Evolutionary conservation across 2,888 invertebrate species (phyloP).

Genomic region (Sarcophaga rosellei): DNA sequence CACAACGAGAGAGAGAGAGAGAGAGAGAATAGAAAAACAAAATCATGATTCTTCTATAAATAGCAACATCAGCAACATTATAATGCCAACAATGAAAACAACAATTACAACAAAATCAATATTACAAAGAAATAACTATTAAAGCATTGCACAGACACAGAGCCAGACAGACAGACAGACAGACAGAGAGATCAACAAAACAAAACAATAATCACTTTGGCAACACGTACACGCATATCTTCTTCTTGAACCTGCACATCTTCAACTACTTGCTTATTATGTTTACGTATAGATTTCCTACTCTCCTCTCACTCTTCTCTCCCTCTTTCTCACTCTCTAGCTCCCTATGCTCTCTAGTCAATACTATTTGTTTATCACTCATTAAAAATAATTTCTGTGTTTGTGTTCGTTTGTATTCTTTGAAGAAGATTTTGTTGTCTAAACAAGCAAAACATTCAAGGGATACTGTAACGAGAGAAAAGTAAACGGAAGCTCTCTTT

Average conservation of each 20-base stretch:
- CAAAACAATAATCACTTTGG: constrained; percentile 62
- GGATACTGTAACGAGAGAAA: too few relatives aligned
- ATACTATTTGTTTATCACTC: too few relatives aligned
- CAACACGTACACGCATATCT: constrained; percentile 60
- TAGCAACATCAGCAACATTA: neutral
- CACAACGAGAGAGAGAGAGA: constrained; percentile 11
- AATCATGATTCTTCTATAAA: neutral
- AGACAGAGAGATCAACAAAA: neutral
- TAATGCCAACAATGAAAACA: neutral
- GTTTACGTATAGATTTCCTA: too few relatives aligned
- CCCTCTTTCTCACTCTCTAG: too few relatives aligned
- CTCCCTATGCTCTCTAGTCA: too few relatives aligned
- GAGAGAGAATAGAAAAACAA: neutral
- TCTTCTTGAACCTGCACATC: constrained; percentile 38
- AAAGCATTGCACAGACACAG: neutral
- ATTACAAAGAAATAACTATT: neutral
- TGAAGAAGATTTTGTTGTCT: too few relatives aligned
- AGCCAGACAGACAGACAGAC: constrained; percentile 30
- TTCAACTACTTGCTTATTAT: neutral
- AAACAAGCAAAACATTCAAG: too few relatives aligned
- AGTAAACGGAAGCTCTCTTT: too few relatives aligned
- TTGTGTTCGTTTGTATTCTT: too few relatives aligned
- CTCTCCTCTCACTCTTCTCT: too few relatives aligned
- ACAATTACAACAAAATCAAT: neutral
- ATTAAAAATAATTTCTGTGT: too few relatives aligned